Evolutionary conservation across 2,888 invertebrate species (phyloP).

Genomic region (Achlya flavicornis): DNA sequence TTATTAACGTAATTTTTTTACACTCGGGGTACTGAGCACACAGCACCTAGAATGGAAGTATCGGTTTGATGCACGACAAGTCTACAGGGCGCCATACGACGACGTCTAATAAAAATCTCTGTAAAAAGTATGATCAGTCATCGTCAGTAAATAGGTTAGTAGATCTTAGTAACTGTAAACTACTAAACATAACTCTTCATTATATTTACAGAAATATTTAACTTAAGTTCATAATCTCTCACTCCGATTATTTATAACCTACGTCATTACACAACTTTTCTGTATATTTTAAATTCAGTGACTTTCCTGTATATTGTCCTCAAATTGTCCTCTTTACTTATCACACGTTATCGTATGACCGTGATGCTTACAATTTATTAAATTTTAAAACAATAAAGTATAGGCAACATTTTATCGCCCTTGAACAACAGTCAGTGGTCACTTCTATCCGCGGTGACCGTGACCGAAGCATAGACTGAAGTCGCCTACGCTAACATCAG

Average conservation of each 20-base stretch:
- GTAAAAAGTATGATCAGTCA: too few species aligned
- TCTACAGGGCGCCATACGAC: too few species aligned
- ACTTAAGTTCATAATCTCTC: too few species aligned
- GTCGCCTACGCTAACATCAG: slow-evolving; percentile 60
- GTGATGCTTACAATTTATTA: neutral
- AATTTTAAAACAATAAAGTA: neutral
- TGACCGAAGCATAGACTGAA: slow-evolving; percentile 52
- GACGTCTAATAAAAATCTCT: too few species aligned
- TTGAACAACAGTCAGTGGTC: slow-evolving; percentile 34
- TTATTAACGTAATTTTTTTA: too few species aligned
- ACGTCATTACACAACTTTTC: neutral
- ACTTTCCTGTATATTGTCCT: neutral
- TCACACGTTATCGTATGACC: neutral
- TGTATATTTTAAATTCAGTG: neutral
- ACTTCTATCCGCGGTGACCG: slow-evolving; percentile 46
- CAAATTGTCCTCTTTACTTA: neutral
- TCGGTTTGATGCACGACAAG: too few species aligned
- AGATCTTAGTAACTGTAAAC: too few species aligned
- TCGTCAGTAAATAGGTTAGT: too few species aligned
- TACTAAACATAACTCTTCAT: too few species aligned
- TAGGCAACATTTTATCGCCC: slow-evolving; percentile 29
- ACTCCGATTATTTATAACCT: neutral
- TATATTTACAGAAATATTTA: too few species aligned
- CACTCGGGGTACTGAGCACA: too few species aligned
- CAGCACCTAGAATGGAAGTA: too few species aligned